Conservation (phyloP, 2,797 vertebrate species). For the Enteromius fasciolatus region DNA sequence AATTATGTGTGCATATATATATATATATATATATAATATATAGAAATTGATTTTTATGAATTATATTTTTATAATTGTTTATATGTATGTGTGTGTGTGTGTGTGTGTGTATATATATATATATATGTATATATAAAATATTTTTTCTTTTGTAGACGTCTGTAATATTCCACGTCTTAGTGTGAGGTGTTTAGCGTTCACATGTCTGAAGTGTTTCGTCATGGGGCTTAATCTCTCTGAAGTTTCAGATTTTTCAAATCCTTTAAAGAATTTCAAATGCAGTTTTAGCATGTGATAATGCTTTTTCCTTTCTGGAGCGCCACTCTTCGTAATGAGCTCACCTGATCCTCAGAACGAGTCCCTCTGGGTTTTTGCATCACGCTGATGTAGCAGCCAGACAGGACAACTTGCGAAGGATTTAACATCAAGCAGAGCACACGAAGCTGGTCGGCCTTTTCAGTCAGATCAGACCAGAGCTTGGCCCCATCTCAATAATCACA, state of each 20-base stretch:
- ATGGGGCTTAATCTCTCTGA: not conserved
- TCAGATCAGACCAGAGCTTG: not conserved
- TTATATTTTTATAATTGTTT: too few species aligned
- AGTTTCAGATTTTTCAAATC: not conserved
- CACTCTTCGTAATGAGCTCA: not conserved
- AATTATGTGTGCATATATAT: too few species aligned
- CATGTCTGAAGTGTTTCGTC: not conserved
- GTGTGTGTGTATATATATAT: too few species aligned
- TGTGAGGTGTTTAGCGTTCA: not conserved
- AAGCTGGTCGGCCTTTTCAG: slow-evolving; percentile 7
- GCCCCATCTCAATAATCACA: not conserved
- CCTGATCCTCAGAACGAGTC: slow-evolving; percentile 4
- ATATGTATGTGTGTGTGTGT: too few species aligned
- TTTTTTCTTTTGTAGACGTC: too few species aligned
- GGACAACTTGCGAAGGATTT: slow-evolving; percentile 8
- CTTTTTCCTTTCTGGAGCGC: not conserved
- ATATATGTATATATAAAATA: too few species aligned
- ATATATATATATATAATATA: too few species aligned
- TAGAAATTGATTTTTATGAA: too few species aligned
- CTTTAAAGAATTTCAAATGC: not conserved
- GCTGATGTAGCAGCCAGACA: not conserved
- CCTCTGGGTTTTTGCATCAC: not conserved
- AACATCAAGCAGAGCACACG: not conserved
- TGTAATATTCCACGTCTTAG: too few species aligned
- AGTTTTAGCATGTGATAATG: not conserved